phyloP scores from a whole-genome alignment of 1,140 invertebrate species.

The Scylla paramamosain region DNA sequence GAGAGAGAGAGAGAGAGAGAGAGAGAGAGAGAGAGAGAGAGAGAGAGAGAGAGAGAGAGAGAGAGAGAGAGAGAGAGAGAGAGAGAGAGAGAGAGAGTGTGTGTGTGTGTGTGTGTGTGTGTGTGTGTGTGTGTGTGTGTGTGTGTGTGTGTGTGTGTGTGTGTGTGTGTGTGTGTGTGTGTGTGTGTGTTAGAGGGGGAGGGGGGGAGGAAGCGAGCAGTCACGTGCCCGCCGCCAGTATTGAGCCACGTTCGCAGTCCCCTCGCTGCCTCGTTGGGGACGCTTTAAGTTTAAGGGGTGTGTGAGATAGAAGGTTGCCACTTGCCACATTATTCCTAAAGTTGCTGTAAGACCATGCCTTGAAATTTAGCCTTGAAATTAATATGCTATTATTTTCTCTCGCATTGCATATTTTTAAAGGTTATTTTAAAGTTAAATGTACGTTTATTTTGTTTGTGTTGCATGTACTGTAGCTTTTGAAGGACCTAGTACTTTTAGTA shows the following conservation, averaged over 20 bases:
- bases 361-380: not conserved
- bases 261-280: not conserved
- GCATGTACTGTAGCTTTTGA: no score
- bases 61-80: no score
- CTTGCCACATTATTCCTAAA: not conserved
- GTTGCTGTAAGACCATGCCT: not conserved
- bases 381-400: not conserved
- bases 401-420: not conserved
- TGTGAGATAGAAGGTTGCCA: not conserved
- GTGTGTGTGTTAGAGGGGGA: not conserved
- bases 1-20: conserved; percentile 29
- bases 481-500: no score
- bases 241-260: not conserved
- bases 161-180: no score
- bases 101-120: no score
- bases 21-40: not conserved
- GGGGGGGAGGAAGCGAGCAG: not conserved
- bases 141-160: no score
- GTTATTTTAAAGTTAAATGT: no score
- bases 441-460: no score
- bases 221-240: not conserved
- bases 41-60: no score
- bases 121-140: no score
- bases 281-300: not conserved
- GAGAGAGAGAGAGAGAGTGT: no score